Conservation (phyloP, 2,797 vertebrate species). For the Coilia nasus region DNA sequence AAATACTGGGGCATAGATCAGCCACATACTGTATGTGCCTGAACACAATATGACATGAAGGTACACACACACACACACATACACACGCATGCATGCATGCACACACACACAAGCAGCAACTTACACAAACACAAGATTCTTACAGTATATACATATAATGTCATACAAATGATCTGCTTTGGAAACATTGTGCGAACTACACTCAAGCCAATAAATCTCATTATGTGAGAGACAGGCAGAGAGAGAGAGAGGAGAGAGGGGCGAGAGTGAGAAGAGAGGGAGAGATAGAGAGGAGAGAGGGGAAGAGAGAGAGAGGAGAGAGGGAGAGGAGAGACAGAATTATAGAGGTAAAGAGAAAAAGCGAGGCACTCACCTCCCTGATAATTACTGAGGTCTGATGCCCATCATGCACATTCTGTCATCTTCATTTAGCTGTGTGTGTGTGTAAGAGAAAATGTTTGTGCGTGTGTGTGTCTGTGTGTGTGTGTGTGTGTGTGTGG, state of each 20-base stretch:
- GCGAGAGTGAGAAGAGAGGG: no score
- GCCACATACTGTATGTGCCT: no score
- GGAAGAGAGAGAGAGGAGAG: not conserved
- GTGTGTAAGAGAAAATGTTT: not conserved
- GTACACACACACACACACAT: not conserved
- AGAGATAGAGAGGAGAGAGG: not conserved
- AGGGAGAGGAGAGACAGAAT: not conserved
- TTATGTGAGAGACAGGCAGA: not conserved
- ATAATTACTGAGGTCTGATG: slow-evolving; percentile 9
- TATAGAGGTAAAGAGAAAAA: not conserved
- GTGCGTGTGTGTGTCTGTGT: not conserved
- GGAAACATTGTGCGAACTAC: not conserved
- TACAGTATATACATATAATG: not conserved
- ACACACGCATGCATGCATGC: not conserved
- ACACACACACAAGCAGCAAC: not conserved
- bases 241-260: not conserved
- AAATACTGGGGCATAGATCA: not conserved
- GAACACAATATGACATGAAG: no score
- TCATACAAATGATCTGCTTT: not conserved
- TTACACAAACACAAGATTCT: not conserved
- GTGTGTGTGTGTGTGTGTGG: slow-evolving; percentile 9
- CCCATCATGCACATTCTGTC: not conserved
- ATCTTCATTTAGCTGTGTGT: not conserved
- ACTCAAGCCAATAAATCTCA: not conserved
- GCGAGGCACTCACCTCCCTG: not conserved